Evolutionary conservation across 2,113 vertebrate species (phyloP).

Genomic region (Centrocercus urophasianus): DNA sequence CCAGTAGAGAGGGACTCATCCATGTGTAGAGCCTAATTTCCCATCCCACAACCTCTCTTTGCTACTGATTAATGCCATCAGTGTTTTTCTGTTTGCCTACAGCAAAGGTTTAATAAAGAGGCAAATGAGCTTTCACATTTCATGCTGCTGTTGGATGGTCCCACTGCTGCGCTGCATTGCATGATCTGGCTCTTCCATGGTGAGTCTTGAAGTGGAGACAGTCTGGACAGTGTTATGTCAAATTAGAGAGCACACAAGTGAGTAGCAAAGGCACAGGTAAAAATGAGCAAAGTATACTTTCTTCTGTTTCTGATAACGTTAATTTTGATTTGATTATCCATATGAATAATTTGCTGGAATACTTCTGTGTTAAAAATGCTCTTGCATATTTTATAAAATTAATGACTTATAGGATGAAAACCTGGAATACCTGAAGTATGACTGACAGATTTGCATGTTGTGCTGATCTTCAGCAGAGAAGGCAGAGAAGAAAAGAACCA

Average conservation of each 20-base stretch:
- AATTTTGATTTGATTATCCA: conserved; percentile 55
- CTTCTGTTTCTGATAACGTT: background rate
- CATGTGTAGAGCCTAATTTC: background rate
- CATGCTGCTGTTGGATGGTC: background rate
- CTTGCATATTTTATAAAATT: conserved; percentile 44
- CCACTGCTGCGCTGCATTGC: background rate
- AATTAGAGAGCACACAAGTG: background rate
- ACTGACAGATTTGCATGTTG: background rate
- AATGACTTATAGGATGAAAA: conserved; percentile 11
- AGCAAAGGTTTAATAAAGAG: background rate
- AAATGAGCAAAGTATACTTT: background rate
- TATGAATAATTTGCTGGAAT: background rate
- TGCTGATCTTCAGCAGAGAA: background rate
- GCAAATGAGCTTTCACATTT: background rate
- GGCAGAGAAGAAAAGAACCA: background rate
- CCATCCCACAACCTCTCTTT: background rate
- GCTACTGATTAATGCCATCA: background rate
- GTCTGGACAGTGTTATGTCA: background rate
- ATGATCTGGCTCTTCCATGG: background rate
- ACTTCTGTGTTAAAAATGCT: background rate
- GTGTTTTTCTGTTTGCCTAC: background rate
- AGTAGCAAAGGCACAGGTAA: background rate
- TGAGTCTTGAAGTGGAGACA: background rate
- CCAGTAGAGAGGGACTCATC: background rate
- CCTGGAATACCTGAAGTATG: background rate